phyloP scores from a whole-genome alignment of 2,888 invertebrate genomes.

The Drosophila demipolita region DNA sequence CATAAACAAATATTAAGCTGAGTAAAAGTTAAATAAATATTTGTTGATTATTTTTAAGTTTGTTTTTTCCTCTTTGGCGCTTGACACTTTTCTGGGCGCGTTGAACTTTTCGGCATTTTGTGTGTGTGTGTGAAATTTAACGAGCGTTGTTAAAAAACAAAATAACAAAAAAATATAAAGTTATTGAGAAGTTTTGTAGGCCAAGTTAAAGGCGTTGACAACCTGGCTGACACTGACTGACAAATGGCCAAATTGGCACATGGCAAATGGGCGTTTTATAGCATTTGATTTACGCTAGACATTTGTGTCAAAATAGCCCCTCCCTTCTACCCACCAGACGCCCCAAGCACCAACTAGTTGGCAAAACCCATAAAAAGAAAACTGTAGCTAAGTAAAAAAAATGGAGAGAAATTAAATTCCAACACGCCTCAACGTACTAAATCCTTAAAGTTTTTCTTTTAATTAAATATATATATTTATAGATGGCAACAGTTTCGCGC shows the following conservation, averaged over 20 bases:
- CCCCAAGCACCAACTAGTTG: conserved; percentile 13
- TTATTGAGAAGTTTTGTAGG: conserved; percentile 11
- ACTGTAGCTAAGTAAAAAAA: conserved; percentile 14
- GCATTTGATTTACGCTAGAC: conserved; percentile 57
- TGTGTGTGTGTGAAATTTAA: conserved; percentile 60
- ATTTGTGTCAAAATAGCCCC: conserved; percentile 29
- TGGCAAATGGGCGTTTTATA: conserved; percentile 24
- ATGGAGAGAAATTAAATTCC: conserved; percentile 23
- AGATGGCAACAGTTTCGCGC: conserved; percentile 22
- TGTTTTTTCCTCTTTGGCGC: conserved; percentile 14
- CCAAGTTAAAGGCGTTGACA: conserved; percentile 47
- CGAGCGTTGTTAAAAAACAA: conserved; percentile 38
- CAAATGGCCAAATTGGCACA: conserved; percentile 23
- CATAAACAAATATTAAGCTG: conserved; percentile 55
- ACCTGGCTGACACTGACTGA: conserved; percentile 32
- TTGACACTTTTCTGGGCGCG: conserved; percentile 53
- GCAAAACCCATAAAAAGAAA: background rate
- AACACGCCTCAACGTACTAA: conserved; percentile 39
- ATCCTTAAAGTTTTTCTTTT: conserved; percentile 47
- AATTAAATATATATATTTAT: conserved; percentile 53
- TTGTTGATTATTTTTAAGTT: conserved; percentile 38
- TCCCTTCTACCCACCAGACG: background rate
- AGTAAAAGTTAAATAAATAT: conserved; percentile 58
- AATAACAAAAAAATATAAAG: conserved; percentile 3
- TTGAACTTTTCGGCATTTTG: conserved; percentile 61